These are phyloP conservation scores for Colletes collaris DNA, from an alignment of 2,888 invertebrate species.

Conservation along the genomic window DNA sequence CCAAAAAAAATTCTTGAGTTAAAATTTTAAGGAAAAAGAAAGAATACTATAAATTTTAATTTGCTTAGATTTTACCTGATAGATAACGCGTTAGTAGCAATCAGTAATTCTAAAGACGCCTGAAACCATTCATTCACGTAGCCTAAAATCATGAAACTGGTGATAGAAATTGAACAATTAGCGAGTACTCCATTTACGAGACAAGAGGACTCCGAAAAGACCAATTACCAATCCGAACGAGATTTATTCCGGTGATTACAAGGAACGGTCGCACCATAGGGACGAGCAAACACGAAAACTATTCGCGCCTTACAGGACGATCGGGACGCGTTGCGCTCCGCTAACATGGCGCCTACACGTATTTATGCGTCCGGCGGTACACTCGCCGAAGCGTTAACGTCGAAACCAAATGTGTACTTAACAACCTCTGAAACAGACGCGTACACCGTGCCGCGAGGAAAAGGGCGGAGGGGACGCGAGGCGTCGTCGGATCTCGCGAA, in stretches of 20 bases:
- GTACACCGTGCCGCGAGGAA: conserved; percentile 26
- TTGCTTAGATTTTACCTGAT: too few species aligned
- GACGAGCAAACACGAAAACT: conserved; percentile 26
- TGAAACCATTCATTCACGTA: too few species aligned
- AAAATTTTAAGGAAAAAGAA: too few species aligned
- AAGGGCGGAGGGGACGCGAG: conserved; percentile 2
- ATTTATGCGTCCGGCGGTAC: conserved; percentile 40
- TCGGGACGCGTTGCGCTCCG: conserved; percentile 6
- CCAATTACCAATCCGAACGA: conserved; percentile 33
- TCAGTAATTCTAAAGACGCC: too few species aligned
- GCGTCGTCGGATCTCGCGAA: background rate
- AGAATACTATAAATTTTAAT: too few species aligned
- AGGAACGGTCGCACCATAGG: conserved; percentile 12
- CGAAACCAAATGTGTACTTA: conserved; percentile 34
- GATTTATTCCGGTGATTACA: conserved; percentile 43
- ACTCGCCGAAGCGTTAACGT: conserved; percentile 21
- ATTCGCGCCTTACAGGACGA: conserved; percentile 12
- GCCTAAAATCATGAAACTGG: too few species aligned
- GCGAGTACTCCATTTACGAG: too few species aligned
- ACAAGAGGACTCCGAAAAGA: background rate
- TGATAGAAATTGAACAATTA: too few species aligned
- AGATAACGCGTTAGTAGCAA: too few species aligned
- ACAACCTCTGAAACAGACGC: conserved; percentile 37
- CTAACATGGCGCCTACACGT: conserved; percentile 40
- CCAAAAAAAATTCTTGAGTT: too few species aligned